phyloP scores from a whole-genome alignment of 30 jellyfish, hydroid and myxozoan genomes.

The Aurelia aurita complex sp. Pacific region DNA sequence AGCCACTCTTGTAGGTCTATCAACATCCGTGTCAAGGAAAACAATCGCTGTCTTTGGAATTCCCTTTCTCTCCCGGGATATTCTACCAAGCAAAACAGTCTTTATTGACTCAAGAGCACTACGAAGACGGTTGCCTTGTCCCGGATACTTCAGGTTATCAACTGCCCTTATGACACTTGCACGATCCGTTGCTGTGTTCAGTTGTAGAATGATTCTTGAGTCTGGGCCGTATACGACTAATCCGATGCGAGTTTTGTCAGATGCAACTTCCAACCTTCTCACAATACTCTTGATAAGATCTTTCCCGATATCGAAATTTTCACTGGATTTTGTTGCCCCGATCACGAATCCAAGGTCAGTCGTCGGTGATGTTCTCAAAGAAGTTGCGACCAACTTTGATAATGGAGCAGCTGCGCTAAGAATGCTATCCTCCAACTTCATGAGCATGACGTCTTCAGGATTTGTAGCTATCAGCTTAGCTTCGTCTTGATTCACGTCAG shows the following conservation, averaged over 20 bases:
- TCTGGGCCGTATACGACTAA: slow-evolving; percentile 19
- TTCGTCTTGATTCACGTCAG: not conserved
- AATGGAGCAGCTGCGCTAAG: not conserved
- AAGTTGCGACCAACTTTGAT: not conserved
- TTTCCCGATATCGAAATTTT: slow-evolving; percentile 2
- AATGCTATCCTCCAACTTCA: not conserved
- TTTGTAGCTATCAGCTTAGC: not conserved
- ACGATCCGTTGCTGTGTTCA: slow-evolving; percentile 6
- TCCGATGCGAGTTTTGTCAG: slow-evolving; percentile 22
- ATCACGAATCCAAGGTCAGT: not conserved
- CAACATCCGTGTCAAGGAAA: slow-evolving; percentile 21
- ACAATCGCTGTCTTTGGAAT: slow-evolving; percentile 29
- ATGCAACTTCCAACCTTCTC: not conserved
- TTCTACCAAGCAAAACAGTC: not conserved
- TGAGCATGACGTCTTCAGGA: not conserved
- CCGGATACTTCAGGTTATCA: slow-evolving; percentile 4
- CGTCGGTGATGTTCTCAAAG: not conserved
- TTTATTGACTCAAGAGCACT: slow-evolving; percentile 42
- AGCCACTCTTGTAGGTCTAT: slow-evolving; percentile 23
- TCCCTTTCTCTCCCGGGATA: slow-evolving; percentile 30
- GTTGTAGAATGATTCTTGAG: not conserved
- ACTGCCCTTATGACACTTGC: not conserved
- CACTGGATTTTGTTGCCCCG: not conserved
- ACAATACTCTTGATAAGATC: not conserved
- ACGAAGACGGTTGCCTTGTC: slow-evolving; percentile 20